Conservation (phyloP, 2,888 invertebrate genomes). For the Carabus problematicus region DNA sequence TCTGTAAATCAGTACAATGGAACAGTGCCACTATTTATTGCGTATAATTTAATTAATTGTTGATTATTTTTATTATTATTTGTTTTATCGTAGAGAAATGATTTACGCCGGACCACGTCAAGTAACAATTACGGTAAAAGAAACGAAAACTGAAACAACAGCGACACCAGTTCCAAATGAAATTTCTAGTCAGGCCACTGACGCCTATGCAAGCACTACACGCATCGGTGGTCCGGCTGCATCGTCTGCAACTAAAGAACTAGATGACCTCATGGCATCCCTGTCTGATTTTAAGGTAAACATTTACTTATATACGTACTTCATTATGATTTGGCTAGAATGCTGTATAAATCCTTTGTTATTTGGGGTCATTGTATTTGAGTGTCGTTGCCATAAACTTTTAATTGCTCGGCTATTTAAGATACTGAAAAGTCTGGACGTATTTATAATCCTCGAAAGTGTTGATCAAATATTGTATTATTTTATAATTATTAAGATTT, state of each 20-base stretch:
- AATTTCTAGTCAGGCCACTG: constrained; percentile 65
- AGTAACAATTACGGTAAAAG: constrained; percentile 67
- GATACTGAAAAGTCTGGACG: constrained; percentile 32
- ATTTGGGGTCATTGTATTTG: constrained; percentile 12
- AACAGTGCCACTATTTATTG: background rate
- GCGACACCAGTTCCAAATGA: constrained; percentile 62
- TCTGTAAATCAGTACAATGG: background rate
- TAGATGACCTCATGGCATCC: constrained; percentile 96
- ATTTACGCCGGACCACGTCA: constrained; percentile 61
- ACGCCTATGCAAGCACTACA: constrained; percentile 54
- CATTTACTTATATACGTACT: constrained; percentile 46
- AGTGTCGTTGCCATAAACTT: background rate
- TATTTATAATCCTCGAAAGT: constrained; percentile 5
- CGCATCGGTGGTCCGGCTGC: constrained; percentile 59
- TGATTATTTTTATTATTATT: background rate
- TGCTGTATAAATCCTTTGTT: background rate
- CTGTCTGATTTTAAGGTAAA: constrained; percentile 92
- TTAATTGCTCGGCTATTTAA: constrained; percentile 4
- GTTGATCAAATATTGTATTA: background rate
- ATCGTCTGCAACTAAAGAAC: constrained; percentile 91
- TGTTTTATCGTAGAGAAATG: constrained; percentile 54
- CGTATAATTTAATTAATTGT: background rate
- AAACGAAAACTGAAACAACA: constrained; percentile 67
- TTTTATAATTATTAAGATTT: background rate
- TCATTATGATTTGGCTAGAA: background rate